phyloP scores from a whole-genome alignment of 1,140 invertebrate genomes.

The Monomorium pharaonis region DNA sequence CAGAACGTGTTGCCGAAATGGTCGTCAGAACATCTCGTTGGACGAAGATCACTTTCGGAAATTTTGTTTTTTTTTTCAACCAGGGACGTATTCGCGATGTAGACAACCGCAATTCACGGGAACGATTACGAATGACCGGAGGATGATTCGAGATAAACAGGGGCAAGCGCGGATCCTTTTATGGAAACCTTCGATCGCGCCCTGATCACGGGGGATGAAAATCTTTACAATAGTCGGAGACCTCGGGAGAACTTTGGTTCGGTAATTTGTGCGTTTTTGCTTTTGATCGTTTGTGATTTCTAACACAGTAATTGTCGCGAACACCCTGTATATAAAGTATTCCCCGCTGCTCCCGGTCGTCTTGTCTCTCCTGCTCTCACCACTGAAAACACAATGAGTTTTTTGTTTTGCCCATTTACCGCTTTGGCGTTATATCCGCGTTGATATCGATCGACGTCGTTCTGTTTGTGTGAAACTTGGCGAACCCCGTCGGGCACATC shows the following conservation, averaged over 20 bases:
- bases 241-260: neutral
- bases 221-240: constrained; percentile 3
- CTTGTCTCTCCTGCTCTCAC: neutral
- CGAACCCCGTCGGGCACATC: constrained; percentile 1
- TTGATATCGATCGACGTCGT: neutral
- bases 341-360: neutral
- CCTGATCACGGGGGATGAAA: neutral
- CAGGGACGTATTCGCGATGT: constrained; percentile 23
- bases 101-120: neutral
- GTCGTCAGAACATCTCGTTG: neutral
- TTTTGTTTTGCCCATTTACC: neutral
- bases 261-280: constrained; percentile 34
- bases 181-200: neutral
- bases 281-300: constrained; percentile 35
- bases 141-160: constrained; percentile 6
- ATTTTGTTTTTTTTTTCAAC: constrained; percentile 30
- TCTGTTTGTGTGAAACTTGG: constrained; percentile 5
- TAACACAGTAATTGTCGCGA: constrained; percentile 21
- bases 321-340: constrained; percentile 43
- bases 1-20: neutral
- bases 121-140: neutral
- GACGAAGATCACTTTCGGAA: neutral
- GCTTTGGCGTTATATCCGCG: neutral
- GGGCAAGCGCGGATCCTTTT: neutral
- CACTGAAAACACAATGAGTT: constrained; percentile 1